Base-by-base conservation (phyloP, 2,113 vertebrate genomes). In the Anguilla japonica region DNA sequence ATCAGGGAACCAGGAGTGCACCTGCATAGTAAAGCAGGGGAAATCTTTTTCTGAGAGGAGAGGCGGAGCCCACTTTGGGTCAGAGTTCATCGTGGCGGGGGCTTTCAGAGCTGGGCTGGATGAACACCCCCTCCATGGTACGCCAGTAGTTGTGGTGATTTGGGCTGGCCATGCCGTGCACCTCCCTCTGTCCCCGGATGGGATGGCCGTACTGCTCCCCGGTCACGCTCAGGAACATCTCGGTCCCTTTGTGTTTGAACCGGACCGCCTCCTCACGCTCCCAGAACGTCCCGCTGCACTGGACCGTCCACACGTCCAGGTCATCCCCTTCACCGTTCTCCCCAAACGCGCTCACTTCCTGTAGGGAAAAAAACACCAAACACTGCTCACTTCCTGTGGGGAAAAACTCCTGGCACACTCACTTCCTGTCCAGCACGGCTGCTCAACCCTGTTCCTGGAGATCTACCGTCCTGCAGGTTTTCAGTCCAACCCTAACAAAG, bases 261-360 rank as follows among this genome's bases (percentile, higher is more conserved):
- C 97, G 97, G 82, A 99, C 97, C 0, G 92, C 83, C 0, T 97
- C 96, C 0, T 97, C 96, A 0, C 98, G 97, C 63, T 98, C 97
- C 98, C 98, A 99, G 91, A 95, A 92, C 5, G 89, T 89, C 46
- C 96, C 95, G 1, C 96, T 94, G 87, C 98, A 99, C 87, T 99
- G 97, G 60, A 99, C 97, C 0, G 86, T 91, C 98, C 98, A 99
- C 57, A 97, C 93, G 79, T 99, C 98, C 86, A 99, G 95, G 92
- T 98, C 96, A 0, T 99, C 98, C 0, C 98, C 98, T 92, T 99
- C 97, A 0, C 98, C 98, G 0, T 96, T 95, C 89, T 99, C 98
- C 34, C 98, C 98, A 81, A 99, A 99, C 83, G 98, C 98, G 81
- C 98, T 99, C 88, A 99, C 97, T 93, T 99, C 98, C 98, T 99